phyloP scores from a whole-genome alignment of 2,797 vertebrate genomes.

The Schizopygopsis pylzovi region DNA sequence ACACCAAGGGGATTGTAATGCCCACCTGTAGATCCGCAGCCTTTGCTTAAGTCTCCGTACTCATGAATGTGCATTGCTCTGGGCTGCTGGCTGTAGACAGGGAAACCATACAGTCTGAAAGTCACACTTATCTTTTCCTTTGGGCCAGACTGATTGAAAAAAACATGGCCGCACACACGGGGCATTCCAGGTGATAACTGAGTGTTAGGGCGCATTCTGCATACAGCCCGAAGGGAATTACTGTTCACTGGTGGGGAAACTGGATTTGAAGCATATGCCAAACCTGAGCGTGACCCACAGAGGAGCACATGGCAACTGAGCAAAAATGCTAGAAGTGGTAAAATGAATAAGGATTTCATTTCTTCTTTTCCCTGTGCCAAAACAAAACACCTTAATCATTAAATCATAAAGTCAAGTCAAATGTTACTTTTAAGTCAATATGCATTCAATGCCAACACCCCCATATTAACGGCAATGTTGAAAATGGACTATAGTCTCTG shows the following conservation, averaged over 20 bases:
- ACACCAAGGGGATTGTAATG: constrained; percentile 87
- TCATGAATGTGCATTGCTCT: constrained; percentile 91
- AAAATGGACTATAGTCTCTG: not conserved
- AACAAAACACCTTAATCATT: not conserved
- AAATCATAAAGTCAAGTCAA: not conserved
- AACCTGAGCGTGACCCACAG: not conserved
- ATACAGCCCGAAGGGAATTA: constrained; percentile 75
- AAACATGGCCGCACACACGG: constrained; percentile 81
- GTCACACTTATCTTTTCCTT: constrained; percentile 76
- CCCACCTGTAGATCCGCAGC: constrained; percentile 85
- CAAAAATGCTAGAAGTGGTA: constrained; percentile 13
- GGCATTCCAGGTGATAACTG: constrained; percentile 73
- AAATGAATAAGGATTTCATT: not conserved
- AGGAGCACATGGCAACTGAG: constrained; percentile 4
- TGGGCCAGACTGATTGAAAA: constrained; percentile 83
- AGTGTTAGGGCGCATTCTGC: constrained; percentile 82
- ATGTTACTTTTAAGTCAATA: not conserved
- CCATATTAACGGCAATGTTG: not conserved
- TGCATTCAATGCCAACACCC: not conserved
- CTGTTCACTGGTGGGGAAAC: constrained; percentile 8
- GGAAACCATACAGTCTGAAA: constrained; percentile 83
- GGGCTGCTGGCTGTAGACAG: constrained; percentile 54
- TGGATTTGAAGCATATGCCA: not conserved
- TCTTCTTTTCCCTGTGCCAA: constrained; percentile 27
- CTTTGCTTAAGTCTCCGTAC: constrained; percentile 85